phyloP scores from a whole-genome alignment of 2,113 vertebrate genomes.

The Prunella himalayana region DNA sequence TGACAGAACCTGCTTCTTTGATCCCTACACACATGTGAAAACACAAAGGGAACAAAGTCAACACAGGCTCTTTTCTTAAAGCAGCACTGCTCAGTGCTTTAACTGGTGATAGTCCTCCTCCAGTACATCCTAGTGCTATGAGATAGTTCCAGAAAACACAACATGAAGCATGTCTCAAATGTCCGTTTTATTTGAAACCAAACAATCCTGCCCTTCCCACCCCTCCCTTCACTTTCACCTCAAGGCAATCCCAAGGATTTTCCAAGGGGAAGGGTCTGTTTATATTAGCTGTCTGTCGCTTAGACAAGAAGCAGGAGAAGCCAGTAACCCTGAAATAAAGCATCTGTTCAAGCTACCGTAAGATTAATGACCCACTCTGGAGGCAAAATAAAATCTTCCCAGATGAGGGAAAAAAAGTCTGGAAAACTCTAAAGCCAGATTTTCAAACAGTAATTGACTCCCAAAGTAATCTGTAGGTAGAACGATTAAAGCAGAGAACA shows the following conservation, averaged over 20 bases:
- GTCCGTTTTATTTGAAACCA: not conserved
- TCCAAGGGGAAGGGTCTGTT: not conserved
- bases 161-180: not conserved
- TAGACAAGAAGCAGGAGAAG: not conserved
- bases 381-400: not conserved
- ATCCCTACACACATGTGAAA: not conserved
- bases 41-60: not conserved
- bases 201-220: not conserved
- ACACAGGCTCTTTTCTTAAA: not conserved
- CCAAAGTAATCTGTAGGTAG: not conserved
- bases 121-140: not conserved
- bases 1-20: not conserved
- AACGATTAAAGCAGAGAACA: not conserved
- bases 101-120: not conserved
- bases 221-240: not conserved
- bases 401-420: not conserved
- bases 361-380: not conserved
- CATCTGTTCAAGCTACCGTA: not conserved
- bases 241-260: not conserved
- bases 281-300: not conserved
- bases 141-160: not conserved
- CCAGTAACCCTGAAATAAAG: not conserved
- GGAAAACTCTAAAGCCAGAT: not conserved
- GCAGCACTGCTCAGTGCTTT: not conserved
- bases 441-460: not conserved